Evolutionary conservation across 1,140 invertebrate species (phyloP), one percentile per base, ranked within the genome.

Genomic region (Spodoptera frugiperda): DNA sequence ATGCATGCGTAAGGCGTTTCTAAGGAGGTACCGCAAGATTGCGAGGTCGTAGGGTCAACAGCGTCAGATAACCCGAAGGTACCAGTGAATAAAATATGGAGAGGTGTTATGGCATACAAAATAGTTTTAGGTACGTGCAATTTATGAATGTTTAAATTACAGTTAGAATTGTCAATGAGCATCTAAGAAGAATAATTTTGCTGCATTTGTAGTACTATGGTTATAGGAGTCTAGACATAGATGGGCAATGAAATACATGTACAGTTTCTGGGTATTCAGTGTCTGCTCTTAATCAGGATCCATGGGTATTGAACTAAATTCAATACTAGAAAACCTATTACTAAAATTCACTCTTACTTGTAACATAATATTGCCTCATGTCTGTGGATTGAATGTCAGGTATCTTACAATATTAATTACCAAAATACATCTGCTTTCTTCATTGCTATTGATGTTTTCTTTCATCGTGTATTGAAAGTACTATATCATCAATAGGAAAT

Each of bases 11-110:
- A 77, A 78, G 81, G 57, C 80, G 77, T 84, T 78, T 59, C 61
- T 77, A 68, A 82, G 79, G 67, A 80, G 78, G 82, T 82, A 77
- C 82, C 78, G 81, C 76, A 78, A 84, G 83, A 81, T 84, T 78
- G 81, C 68, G 67, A 80, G 81, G 81, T 82, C 82, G 78, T n/a
- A 67, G 55, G 84, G 84, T 86, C 84, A 86, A 84, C 78, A 77
- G 83, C 80, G 78, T 80, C 78, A 77, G 84, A 83, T 82, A 80
- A 76, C 77, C 76, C 81, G 82, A 39, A 46, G 19, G 33, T 54
- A 75, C 51, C 68, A 71, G 55, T 63, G 77, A 78, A 80, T 83
- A 81, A 81, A 78, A 79, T 81, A 79, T 79, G 57, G 77, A 78
- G 75, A 71, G 57, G 49, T 78, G 78, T 78, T 77, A 78, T 78